These are phyloP conservation scores for Entomobrya proxima DNA, from an alignment of 2,888 invertebrate genomes.

Conservation along the genomic window DNA sequence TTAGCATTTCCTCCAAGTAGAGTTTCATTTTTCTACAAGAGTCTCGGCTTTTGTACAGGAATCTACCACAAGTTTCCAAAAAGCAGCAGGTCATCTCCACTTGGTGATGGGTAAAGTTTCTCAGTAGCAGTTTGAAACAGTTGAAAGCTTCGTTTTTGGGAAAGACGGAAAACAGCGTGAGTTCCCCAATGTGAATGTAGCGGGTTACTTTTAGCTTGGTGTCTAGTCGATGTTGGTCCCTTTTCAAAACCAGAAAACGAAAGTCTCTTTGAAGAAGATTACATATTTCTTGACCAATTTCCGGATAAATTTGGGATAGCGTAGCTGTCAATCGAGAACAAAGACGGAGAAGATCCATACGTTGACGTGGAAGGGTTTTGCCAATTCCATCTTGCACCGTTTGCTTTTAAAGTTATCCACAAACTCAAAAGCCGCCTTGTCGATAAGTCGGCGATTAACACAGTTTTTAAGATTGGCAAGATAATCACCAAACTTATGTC, in stretches of 20 bases:
- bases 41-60: constrained; percentile 91
- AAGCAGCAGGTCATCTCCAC: constrained; percentile 91
- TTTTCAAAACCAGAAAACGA: constrained; percentile 93
- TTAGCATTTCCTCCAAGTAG: constrained; percentile 97
- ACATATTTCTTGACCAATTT: constrained; percentile 90
- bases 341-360: constrained; percentile 94
- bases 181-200: neutral
- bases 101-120: neutral
- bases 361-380: constrained; percentile 90
- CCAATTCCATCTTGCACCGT: constrained; percentile 92
- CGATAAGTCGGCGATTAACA: constrained; percentile 95
- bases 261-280: constrained; percentile 95
- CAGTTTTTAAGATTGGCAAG: constrained; percentile 87
- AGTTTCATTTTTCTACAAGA: constrained; percentile 95
- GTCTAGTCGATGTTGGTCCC: constrained; percentile 83
- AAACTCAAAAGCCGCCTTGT: constrained; percentile 96
- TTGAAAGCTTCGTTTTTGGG: neutral
- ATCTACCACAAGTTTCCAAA: constrained; percentile 94
- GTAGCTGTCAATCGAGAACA: constrained; percentile 95
- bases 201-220: constrained; percentile 92
- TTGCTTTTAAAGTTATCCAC: constrained; percentile 95
- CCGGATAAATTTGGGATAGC: constrained; percentile 92
- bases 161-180: neutral
- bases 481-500: constrained; percentile 19
- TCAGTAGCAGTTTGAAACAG: neutral